A percentile compares a stretch with the other conserved stretches of the same genome.
Conservation (phyloP, 2,888 invertebrate genomes). For the Ormyrus nitidulus region DNA sequence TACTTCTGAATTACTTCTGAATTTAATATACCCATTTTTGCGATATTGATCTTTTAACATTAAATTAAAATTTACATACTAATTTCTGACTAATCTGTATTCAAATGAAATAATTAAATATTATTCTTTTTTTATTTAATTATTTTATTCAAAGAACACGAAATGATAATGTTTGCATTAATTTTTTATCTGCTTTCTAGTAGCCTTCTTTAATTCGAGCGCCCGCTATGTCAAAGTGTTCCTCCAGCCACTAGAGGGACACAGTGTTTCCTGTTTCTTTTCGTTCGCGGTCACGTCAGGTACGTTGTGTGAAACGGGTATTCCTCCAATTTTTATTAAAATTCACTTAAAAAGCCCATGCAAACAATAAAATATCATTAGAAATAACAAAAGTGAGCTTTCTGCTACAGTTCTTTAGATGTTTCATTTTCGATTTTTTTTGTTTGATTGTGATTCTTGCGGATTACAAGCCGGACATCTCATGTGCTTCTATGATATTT, state of each 20-base stretch:
- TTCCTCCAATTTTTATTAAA: conserved; percentile 61
- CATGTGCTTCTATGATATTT: conserved; percentile 42
- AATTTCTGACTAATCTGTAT: no score
- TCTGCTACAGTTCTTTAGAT: conserved; percentile 41
- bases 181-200: no score
- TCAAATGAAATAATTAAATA: no score
- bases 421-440: conserved; percentile 51
- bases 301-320: conserved; percentile 60
- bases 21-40: no score
- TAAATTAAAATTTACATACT: no score
- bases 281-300: conserved; percentile 65
- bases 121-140: no score
- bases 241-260: conserved; percentile 36
- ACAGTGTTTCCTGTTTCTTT: conserved; percentile 67
- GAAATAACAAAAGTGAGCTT: conserved; percentile 15
- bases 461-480: conserved; percentile 62
- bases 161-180: no score
- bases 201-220: no score
- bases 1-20: no score
- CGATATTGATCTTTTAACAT: no score
- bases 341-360: conserved; percentile 56
- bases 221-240: no score
- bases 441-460: conserved; percentile 60
- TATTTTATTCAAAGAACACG: no score
- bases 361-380: conserved; percentile 61